Conservation (phyloP, 2,888 invertebrate genomes). For the Leptura quadrifasciata region DNA sequence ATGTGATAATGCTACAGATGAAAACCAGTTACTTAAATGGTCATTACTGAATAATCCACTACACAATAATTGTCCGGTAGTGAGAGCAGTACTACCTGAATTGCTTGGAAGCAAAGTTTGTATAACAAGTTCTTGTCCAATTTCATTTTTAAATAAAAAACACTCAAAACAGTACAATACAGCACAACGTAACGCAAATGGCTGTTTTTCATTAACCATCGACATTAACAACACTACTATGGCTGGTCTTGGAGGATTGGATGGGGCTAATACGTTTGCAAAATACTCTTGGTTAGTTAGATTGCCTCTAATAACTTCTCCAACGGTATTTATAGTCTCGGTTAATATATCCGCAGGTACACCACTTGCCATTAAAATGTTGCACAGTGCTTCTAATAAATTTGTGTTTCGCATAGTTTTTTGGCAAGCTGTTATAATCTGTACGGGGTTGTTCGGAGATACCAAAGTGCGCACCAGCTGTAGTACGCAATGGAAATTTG, state of each 20-base stretch:
- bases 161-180: conserved; percentile 98
- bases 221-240: conserved; percentile 97
- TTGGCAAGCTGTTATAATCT: conserved; percentile 88
- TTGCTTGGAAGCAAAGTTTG: conserved; percentile 94
- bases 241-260: conserved; percentile 94
- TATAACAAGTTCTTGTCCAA: conserved; percentile 90
- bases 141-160: conserved; percentile 94
- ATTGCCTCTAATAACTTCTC: conserved; percentile 93
- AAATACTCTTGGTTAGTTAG: conserved; percentile 93
- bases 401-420: conserved; percentile 91
- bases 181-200: conserved; percentile 90
- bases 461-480: conserved; percentile 93
- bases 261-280: conserved; percentile 92
- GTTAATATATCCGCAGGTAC: conserved; percentile 97
- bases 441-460: conserved; percentile 93
- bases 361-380: conserved; percentile 95
- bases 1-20: conserved; percentile 93
- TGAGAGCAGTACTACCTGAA: conserved; percentile 78
- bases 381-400: conserved; percentile 87
- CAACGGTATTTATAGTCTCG: conserved; percentile 96
- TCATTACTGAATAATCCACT: conserved; percentile 94
- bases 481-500: conserved; percentile 94
- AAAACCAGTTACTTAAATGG: conserved; percentile 95
- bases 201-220: conserved; percentile 99
- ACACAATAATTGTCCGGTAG: conserved; percentile 92